These are phyloP conservation scores for Antennarius striatus DNA, from an alignment of 2,113 vertebrate genomes.

Conservation along the genomic window DNA sequence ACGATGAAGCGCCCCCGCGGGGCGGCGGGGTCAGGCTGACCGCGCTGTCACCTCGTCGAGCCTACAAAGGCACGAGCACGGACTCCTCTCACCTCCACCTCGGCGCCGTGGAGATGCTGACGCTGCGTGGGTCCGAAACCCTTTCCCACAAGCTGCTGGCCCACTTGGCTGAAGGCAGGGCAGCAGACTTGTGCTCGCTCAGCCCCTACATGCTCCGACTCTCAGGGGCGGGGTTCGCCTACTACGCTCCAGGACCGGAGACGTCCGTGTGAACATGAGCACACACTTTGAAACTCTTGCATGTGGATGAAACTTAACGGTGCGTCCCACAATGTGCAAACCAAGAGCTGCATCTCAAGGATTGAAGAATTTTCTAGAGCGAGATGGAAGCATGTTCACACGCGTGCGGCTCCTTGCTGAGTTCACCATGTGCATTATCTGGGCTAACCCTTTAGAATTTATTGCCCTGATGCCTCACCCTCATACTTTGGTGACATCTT, in stretches of 20 bases:
- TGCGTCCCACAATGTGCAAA: constrained; percentile 10
- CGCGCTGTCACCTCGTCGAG: constrained; percentile 80
- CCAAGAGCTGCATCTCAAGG: constrained; percentile 26
- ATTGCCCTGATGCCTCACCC: constrained; percentile 27
- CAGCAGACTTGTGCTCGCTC: constrained; percentile 78
- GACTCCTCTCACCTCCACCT: constrained; percentile 72
- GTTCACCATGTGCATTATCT: constrained; percentile 68
- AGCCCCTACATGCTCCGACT: constrained; percentile 76
- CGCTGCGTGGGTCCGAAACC: constrained; percentile 77
- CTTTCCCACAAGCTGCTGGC: constrained; percentile 77
- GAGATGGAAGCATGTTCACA: constrained; percentile 23
- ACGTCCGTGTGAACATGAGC: constrained; percentile 79
- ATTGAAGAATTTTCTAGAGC: constrained; percentile 33
- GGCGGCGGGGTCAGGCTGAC: constrained; percentile 78
- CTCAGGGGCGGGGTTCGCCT: constrained; percentile 75
- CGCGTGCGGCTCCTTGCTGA: constrained; percentile 24
- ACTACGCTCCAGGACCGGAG: constrained; percentile 83
- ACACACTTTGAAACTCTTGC: constrained; percentile 12
- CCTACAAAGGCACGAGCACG: constrained; percentile 70
- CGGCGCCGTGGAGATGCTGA: constrained; percentile 65
- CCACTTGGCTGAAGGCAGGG: constrained; percentile 75
- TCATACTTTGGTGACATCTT: constrained; percentile 28
- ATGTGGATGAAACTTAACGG: neutral
- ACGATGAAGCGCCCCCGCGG: constrained; percentile 64
- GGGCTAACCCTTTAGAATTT: constrained; percentile 47